Evolutionary conservation across 2,113 vertebrate species (phyloP).

Genomic region (Rhombomys opimus): DNA sequence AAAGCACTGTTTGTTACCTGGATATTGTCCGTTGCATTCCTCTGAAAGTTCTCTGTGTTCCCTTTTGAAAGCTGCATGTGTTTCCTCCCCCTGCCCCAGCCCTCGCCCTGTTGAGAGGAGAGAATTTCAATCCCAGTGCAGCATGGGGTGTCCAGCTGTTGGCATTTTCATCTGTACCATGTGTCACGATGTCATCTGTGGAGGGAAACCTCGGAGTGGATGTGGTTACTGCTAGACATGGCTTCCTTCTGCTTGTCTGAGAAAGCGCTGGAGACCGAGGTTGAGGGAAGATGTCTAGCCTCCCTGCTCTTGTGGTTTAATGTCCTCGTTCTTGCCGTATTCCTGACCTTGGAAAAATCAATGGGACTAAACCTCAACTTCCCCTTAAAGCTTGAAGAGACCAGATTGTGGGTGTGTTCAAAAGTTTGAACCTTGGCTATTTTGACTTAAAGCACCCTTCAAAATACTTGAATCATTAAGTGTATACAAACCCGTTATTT

Average conservation of each 20-base stretch:
- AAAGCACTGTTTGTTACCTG: slow-evolving; percentile 80
- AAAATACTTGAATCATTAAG: slow-evolving; percentile 75
- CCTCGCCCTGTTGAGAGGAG: slow-evolving; percentile 63
- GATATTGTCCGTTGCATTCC: slow-evolving; percentile 79
- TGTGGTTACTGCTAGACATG: slow-evolving; percentile 64
- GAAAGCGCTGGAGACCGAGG: slow-evolving; percentile 37
- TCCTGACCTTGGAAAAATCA: slow-evolving; percentile 81
- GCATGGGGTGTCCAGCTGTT: slow-evolving; percentile 83
- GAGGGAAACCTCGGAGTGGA: slow-evolving; percentile 52
- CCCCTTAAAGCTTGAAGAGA: slow-evolving; percentile 70
- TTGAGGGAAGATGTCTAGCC: slow-evolving; percentile 57
- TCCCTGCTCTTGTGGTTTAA: slow-evolving; percentile 65
- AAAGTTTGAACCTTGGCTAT: slow-evolving; percentile 62
- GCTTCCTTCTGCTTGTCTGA: slow-evolving; percentile 77
- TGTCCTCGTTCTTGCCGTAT: slow-evolving; percentile 75
- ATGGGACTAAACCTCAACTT: slow-evolving; percentile 65
- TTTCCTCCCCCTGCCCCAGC: background rate
- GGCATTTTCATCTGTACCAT: slow-evolving; percentile 68
- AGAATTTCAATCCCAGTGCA: slow-evolving; percentile 73
- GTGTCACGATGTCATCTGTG: slow-evolving; percentile 75
- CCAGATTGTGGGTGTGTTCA: slow-evolving; percentile 68
- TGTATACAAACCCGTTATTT: slow-evolving; percentile 56
- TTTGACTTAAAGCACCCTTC: slow-evolving; percentile 58
- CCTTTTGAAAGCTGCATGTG: slow-evolving; percentile 83
- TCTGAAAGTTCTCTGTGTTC: slow-evolving; percentile 76